phyloP scores from a whole-genome alignment of 2,888 invertebrate species.

The Agriopis marginaria region DNA sequence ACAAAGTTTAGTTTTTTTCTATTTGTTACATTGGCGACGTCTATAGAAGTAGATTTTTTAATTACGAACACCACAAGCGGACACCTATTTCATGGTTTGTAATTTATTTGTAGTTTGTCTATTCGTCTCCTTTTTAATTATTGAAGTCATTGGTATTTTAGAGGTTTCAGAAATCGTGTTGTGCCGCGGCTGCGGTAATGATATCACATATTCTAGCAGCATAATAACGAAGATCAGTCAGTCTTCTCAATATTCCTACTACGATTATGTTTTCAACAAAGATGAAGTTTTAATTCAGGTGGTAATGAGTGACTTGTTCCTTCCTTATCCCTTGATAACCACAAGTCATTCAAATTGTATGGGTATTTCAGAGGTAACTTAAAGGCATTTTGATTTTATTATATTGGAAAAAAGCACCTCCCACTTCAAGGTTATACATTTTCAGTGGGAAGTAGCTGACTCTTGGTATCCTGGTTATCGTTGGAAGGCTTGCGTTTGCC shows the following conservation, averaged over 20 bases:
- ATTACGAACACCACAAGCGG: conserved; percentile 16
- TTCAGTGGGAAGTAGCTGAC: conserved; percentile 82
- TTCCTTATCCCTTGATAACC: conserved; percentile 64
- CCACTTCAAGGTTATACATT: conserved; percentile 37
- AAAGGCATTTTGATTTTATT: background rate
- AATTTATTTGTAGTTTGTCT: background rate
- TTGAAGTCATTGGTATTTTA: background rate
- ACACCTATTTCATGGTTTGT: conserved; percentile 26
- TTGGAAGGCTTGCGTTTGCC: conserved; percentile 86
- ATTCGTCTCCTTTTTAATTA: background rate
- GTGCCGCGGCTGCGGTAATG: conserved; percentile 68
- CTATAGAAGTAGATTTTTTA: conserved; percentile 25
- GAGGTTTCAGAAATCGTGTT: conserved; percentile 62
- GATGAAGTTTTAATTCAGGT: conserved; percentile 64
- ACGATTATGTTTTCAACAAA: conserved; percentile 63
- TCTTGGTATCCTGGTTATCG: conserved; percentile 87
- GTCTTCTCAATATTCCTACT: conserved; percentile 56
- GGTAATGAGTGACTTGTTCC: conserved; percentile 57
- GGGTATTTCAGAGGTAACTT: conserved; percentile 66
- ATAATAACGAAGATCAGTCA: conserved; percentile 60
- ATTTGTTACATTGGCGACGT: conserved; percentile 23
- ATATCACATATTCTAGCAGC: conserved; percentile 55
- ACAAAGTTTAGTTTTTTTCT: conserved; percentile 24
- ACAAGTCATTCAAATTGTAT: conserved; percentile 59
- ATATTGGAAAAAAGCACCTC: background rate